These are phyloP conservation scores for Agrochola litura DNA, from an alignment of 2,888 invertebrate species.

Conservation along the genomic window DNA sequence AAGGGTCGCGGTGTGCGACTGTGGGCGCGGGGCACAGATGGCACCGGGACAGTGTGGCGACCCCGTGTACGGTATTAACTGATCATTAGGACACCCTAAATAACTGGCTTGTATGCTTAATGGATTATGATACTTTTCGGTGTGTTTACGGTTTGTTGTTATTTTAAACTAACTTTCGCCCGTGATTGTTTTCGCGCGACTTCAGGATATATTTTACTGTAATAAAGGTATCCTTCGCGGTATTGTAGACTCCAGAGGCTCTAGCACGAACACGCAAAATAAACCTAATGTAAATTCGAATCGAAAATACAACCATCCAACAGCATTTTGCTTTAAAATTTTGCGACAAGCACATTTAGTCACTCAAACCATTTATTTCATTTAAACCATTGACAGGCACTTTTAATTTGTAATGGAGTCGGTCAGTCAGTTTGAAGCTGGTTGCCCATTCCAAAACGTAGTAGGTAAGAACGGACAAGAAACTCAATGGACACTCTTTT, in stretches of 20 bases:
- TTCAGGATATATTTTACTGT: background rate
- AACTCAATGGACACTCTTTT: too few species aligned
- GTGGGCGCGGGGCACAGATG: slow-evolving; percentile 44
- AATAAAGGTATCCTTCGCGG: background rate
- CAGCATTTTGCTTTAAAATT: too few species aligned
- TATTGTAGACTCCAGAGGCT: background rate
- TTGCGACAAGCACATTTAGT: too few species aligned
- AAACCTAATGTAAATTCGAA: background rate
- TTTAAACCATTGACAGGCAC: too few species aligned
- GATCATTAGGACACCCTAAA: slow-evolving; percentile 62
- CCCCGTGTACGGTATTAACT: slow-evolving; percentile 51
- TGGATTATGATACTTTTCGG: slow-evolving; percentile 40
- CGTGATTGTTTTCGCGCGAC: background rate
- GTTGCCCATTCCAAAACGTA: too few species aligned
- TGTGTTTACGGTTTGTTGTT: slow-evolving; percentile 8
- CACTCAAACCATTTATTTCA: too few species aligned
- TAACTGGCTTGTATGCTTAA: slow-evolving; percentile 36
- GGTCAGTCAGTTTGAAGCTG: too few species aligned
- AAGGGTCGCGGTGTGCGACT: slow-evolving; percentile 17
- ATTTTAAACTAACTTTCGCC: slow-evolving; percentile 12
- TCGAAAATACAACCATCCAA: background rate
- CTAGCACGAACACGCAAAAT: background rate
- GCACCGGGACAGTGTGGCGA: slow-evolving; percentile 21
- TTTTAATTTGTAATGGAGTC: too few species aligned
- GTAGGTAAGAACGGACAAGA: too few species aligned